Conservation (phyloP, 2,797 vertebrate species). For the Galaxias olidus region DNA sequence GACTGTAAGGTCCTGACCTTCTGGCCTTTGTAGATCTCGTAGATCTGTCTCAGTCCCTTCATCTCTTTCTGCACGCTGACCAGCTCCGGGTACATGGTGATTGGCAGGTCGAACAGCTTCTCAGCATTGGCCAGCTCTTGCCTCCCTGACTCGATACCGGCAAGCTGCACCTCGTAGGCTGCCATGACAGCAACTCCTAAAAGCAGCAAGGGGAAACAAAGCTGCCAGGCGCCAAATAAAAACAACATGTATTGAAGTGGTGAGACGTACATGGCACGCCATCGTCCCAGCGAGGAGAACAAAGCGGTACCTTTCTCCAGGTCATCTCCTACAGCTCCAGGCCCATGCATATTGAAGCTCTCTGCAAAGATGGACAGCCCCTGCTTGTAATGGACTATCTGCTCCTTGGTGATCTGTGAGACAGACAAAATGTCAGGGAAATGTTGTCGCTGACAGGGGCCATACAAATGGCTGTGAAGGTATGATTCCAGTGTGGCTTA, state of each 20-base stretch:
- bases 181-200: constrained; percentile 81
- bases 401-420: constrained; percentile 80
- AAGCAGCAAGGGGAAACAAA: constrained; percentile 18
- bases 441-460: too few relatives aligned
- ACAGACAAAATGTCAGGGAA: background rate
- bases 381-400: constrained; percentile 75
- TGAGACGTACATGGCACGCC: background rate
- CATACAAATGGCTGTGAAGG: background rate
- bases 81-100: constrained; percentile 81
- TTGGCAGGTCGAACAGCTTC: constrained; percentile 87
- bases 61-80: constrained; percentile 86
- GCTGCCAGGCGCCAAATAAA: background rate
- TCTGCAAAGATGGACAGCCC: constrained; percentile 79
- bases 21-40: constrained; percentile 82
- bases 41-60: constrained; percentile 80
- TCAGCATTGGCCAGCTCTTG: constrained; percentile 84
- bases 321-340: constrained; percentile 87
- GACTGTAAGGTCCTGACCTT: constrained; percentile 66
- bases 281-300: background rate
- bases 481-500: background rate
- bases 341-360: constrained; percentile 82
- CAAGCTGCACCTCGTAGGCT: constrained; percentile 81
- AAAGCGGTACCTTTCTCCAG: constrained; percentile 85
- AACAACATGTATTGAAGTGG: background rate
- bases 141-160: constrained; percentile 69